Conservation (phyloP, 2,888 invertebrate species). For the Cephalotes varians region DNA sequence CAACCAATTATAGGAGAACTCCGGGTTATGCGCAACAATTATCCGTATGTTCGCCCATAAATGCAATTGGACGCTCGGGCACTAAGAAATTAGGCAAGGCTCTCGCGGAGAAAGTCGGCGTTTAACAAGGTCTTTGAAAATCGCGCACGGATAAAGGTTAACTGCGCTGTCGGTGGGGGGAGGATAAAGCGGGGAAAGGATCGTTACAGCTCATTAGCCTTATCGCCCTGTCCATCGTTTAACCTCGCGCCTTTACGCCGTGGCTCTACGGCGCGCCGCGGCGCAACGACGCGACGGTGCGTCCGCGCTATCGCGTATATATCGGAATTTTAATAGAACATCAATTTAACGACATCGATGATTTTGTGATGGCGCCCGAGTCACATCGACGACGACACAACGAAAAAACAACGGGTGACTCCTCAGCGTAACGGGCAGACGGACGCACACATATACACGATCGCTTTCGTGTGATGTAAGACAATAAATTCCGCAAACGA, state of each 20-base stretch:
- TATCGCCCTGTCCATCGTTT: conserved; percentile 73
- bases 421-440: not conserved
- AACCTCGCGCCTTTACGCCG: conserved; percentile 72
- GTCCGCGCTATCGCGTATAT: conserved; percentile 24
- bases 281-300: not conserved
- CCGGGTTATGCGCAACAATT: conserved; percentile 44
- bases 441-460: conserved; percentile 38
- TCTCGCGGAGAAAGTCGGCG: conserved; percentile 64
- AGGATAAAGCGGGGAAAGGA: conserved; percentile 73
- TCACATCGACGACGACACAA: conserved; percentile 28
- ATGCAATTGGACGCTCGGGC: conserved; percentile 23
- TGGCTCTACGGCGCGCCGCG: conserved; percentile 15
- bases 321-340: conserved; percentile 74
- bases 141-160: conserved; percentile 72
- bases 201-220: conserved; percentile 77
- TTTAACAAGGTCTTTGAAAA: conserved; percentile 71
- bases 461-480: conserved; percentile 68
- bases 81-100: conserved; percentile 62
- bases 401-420: not conserved
- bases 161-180: conserved; percentile 56
- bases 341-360: conserved; percentile 32
- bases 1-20: conserved; percentile 34
- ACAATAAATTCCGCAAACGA: conserved; percentile 75
- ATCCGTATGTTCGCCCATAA: conserved; percentile 43
- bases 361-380: conserved; percentile 43